Conservation (phyloP, 2,888 invertebrate genomes). For the Trichopria drosophilae region DNA sequence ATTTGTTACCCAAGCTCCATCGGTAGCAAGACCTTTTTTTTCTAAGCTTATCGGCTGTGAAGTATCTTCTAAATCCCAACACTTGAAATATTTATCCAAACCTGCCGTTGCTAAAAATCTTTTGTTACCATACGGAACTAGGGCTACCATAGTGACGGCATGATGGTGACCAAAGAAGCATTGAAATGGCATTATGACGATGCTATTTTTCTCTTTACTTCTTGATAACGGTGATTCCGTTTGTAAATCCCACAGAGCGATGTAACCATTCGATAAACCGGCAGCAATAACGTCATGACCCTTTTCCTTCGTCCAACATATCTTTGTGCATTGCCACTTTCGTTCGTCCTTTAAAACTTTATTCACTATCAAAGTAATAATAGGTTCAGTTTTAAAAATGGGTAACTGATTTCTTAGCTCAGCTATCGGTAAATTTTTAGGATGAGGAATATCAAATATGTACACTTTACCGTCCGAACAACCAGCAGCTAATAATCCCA, state of each 20-base stretch:
- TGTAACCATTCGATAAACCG: conserved; percentile 70
- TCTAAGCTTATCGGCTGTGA: conserved; percentile 51
- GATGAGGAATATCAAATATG: conserved; percentile 66
- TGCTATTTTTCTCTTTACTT: conserved; percentile 54
- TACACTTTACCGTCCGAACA: conserved; percentile 69
- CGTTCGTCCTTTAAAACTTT: conserved; percentile 37
- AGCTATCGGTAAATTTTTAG: conserved; percentile 55
- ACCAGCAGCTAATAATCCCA: conserved; percentile 72
- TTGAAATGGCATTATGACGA: conserved; percentile 63
- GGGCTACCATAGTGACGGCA: conserved; percentile 61
- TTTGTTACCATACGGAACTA: conserved; percentile 63
- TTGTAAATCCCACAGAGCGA: conserved; percentile 67
- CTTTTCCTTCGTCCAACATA: conserved; percentile 52
- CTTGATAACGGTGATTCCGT: conserved; percentile 62
- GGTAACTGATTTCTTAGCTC: no score
- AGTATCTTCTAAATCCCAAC: conserved; percentile 69
- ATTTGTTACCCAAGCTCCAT: conserved; percentile 61
- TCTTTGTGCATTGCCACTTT: conserved; percentile 51
- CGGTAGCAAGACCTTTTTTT: conserved; percentile 58
- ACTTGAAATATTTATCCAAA: conserved; percentile 68
- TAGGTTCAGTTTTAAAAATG: conserved; percentile 54
- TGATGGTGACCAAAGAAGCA: conserved; percentile 65
- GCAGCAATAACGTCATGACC: conserved; percentile 63
- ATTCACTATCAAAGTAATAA: conserved; percentile 49
- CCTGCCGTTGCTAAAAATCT: conserved; percentile 70